Evolutionary conservation across 2,888 invertebrate genomes (phyloP).

Genomic region (Hyposoter dolosus): DNA sequence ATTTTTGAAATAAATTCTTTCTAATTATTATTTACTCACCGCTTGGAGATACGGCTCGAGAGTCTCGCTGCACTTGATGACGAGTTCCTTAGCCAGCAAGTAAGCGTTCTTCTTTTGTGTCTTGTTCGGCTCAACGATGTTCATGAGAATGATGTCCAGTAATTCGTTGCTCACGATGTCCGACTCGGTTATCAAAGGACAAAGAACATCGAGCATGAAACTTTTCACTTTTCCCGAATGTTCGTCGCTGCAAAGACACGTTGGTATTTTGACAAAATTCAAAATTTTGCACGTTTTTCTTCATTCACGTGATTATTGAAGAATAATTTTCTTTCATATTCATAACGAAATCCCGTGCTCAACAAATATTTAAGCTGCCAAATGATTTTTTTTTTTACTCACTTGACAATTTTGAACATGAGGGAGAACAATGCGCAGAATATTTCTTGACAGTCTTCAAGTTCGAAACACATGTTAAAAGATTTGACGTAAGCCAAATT

Average conservation of each 20-base stretch:
- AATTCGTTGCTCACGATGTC: slow-evolving; percentile 98
- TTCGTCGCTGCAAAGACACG: slow-evolving; percentile 90
- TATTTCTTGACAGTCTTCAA: slow-evolving; percentile 98
- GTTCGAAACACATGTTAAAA: slow-evolving; percentile 99
- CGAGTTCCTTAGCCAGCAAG: slow-evolving; percentile 95
- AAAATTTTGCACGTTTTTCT: neutral
- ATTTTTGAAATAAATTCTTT: slow-evolving; percentile 10
- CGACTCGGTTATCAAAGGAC: slow-evolving; percentile 97
- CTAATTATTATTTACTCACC: slow-evolving; percentile 86
- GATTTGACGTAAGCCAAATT: slow-evolving; percentile 99
- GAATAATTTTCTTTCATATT: neutral
- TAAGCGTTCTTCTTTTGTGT: slow-evolving; percentile 95
- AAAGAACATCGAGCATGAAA: slow-evolving; percentile 98
- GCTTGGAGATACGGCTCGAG: slow-evolving; percentile 97
- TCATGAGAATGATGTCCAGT: slow-evolving; percentile 96
- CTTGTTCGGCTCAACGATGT: slow-evolving; percentile 97
- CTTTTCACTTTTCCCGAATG: slow-evolving; percentile 98
- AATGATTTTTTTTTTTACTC: slow-evolving; percentile 83
- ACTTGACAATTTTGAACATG: slow-evolving; percentile 98
- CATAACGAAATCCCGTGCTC: neutral
- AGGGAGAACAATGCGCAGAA: slow-evolving; percentile 96
- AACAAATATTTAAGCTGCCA: neutral
- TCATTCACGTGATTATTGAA: neutral
- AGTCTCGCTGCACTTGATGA: slow-evolving; percentile 96
- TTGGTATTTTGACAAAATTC: neutral